Percentiles rank a stretch among this genome's conserved stretches.
Conservation (phyloP, 1,140 invertebrate species). For the Ooceraea biroi region DNA sequence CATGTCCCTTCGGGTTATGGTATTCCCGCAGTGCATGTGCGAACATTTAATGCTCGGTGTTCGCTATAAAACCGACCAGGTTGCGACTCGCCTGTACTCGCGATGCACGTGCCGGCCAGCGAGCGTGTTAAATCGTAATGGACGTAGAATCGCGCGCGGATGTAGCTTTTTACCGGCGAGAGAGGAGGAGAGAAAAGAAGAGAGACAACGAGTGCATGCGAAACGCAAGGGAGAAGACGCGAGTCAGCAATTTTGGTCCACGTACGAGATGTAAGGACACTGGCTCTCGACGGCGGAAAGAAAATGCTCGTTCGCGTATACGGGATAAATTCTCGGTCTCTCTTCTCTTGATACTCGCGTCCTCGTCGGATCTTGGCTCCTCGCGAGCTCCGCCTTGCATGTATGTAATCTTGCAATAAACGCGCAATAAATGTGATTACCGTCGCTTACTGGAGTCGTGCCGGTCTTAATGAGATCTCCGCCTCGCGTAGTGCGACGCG, state of each 20-base stretch:
- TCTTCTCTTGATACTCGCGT: neutral
- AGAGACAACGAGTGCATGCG: neutral
- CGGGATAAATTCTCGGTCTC: conserved; percentile 10
- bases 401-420: conserved; percentile 2
- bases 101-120: conserved; percentile 31
- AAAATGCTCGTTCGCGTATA: conserved; percentile 16
- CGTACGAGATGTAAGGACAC: conserved; percentile 28
- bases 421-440: conserved; percentile 20
- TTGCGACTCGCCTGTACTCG: conserved; percentile 33
- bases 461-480: conserved; percentile 32
- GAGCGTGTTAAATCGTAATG: conserved; percentile 64
- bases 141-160: conserved; percentile 59
- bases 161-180: neutral
- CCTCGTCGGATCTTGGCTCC: neutral
- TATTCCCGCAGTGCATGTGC: conserved; percentile 33
- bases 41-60: conserved; percentile 53
- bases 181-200: neutral
- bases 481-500: conserved; percentile 14
- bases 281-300: neutral
- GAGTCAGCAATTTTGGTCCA: conserved; percentile 41
- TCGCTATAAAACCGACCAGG: conserved; percentile 41
- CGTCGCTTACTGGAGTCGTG: neutral
- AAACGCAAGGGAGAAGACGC: neutral
- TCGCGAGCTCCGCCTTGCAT: neutral
- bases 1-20: conserved; percentile 40